These are phyloP conservation scores for Condylura cristata DNA, from an alignment of 2,113 vertebrate species.

Conservation along the genomic window DNA sequence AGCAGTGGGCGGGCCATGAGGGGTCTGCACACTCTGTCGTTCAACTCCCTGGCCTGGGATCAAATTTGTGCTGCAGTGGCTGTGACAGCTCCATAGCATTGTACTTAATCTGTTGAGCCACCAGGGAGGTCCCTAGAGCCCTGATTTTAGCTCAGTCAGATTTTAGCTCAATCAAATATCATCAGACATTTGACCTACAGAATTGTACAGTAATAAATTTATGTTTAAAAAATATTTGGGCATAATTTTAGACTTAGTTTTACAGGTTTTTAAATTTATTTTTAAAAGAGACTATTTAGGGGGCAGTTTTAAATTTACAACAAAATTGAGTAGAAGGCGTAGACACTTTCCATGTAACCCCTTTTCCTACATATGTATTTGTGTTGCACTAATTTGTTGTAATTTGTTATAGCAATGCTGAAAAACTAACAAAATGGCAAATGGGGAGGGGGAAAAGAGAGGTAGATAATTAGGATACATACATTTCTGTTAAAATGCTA, in stretches of 20 bases:
- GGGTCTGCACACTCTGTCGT: no score
- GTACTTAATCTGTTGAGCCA: no score
- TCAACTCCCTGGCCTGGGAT: no score
- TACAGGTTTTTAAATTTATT: background rate
- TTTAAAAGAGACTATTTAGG: background rate
- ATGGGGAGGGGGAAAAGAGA: background rate
- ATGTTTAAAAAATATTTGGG: background rate
- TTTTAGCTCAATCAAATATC: no score
- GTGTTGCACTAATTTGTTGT: background rate
- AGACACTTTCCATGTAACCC: background rate
- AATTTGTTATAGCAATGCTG: background rate
- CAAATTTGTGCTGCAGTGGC: no score
- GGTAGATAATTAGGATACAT: background rate
- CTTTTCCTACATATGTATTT: background rate
- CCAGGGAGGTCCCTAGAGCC: background rate
- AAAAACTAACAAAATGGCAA: constrained; percentile 17
- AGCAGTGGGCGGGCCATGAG: no score
- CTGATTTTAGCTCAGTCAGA: background rate
- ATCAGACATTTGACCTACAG: background rate
- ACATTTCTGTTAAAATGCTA: background rate
- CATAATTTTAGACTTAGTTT: constrained; percentile 13
- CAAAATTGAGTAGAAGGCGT: background rate
- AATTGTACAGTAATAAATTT: background rate
- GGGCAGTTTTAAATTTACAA: background rate
- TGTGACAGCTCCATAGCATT: no score